Conservation (phyloP, 2,113 vertebrate species). For the Calidris pugnax region DNA sequence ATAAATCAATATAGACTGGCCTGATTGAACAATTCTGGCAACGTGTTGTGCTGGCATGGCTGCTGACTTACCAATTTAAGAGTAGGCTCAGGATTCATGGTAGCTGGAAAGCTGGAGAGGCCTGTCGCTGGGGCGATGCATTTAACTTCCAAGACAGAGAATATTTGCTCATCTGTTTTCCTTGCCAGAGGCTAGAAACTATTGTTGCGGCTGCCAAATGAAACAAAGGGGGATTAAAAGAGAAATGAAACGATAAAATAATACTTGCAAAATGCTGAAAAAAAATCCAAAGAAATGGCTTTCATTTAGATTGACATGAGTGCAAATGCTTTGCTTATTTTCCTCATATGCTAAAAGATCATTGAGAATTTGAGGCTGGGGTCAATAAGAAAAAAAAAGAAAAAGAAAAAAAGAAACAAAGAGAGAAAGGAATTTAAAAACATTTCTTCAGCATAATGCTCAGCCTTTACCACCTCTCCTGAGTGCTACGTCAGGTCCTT, state of each 20-base stretch:
- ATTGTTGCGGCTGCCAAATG: slow-evolving; percentile 54
- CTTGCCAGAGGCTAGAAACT: slow-evolving; percentile 63
- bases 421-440: background rate
- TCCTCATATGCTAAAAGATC: background rate
- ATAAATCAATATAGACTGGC: slow-evolving; percentile 62
- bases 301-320: background rate
- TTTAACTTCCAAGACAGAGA: slow-evolving; percentile 67
- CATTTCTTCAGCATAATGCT: background rate
- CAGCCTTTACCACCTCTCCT: background rate
- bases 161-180: slow-evolving; percentile 72
- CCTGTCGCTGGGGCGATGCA: background rate
- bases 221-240: slow-evolving; percentile 65
- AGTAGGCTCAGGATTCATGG: slow-evolving; percentile 52
- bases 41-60: slow-evolving; percentile 23
- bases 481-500: background rate
- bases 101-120: slow-evolving; percentile 49
- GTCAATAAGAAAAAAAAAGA: background rate
- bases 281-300: background rate
- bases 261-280: background rate
- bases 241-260: slow-evolving; percentile 33
- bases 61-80: slow-evolving; percentile 71
- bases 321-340: slow-evolving; percentile 34
- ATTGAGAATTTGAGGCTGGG: background rate
- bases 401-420: background rate
- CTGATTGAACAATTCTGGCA: slow-evolving; percentile 60